Evolutionary conservation across 2,113 vertebrate species (phyloP).

Genomic region (Sigmodon hispidus): DNA sequence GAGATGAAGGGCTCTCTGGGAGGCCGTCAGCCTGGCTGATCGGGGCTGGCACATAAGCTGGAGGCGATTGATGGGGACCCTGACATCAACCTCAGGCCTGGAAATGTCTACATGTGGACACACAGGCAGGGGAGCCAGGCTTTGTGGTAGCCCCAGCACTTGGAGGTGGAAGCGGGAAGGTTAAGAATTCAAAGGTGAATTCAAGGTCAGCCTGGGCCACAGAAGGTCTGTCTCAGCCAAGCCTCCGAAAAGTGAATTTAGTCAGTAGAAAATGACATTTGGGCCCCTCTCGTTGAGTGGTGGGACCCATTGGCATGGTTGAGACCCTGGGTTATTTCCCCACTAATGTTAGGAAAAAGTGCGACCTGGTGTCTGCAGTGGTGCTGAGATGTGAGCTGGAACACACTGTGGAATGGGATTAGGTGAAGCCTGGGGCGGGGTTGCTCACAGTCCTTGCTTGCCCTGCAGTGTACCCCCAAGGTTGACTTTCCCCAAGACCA

Average conservation of each 20-base stretch:
- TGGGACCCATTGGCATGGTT: not conserved
- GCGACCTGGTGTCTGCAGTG: not conserved
- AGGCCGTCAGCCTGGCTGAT: not conserved
- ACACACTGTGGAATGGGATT: fast-evolving
- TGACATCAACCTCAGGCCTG: not conserved
- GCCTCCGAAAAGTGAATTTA: not conserved
- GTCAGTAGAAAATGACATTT: not conserved
- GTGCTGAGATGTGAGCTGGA: fast-evolving
- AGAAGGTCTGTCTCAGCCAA: not conserved
- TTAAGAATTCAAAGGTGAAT: not conserved
- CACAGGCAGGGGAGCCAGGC: not conserved
- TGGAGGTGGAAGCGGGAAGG: not conserved
- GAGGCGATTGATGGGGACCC: not conserved
- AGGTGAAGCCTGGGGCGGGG: not conserved
- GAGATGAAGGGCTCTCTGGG: not conserved
- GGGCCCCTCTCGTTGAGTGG: not conserved
- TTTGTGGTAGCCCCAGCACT: not conserved
- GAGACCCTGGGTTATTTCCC: not conserved
- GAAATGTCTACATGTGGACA: no score
- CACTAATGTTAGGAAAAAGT: no score
- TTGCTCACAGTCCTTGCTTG: not conserved
- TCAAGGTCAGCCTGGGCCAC: not conserved
- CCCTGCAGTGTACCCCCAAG: constrained; percentile 92
- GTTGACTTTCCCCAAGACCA: constrained; percentile 96
- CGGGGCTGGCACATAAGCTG: not conserved